phyloP scores from a whole-genome alignment of 1,140 invertebrate species.

The Neodiprion lecontei region DNA sequence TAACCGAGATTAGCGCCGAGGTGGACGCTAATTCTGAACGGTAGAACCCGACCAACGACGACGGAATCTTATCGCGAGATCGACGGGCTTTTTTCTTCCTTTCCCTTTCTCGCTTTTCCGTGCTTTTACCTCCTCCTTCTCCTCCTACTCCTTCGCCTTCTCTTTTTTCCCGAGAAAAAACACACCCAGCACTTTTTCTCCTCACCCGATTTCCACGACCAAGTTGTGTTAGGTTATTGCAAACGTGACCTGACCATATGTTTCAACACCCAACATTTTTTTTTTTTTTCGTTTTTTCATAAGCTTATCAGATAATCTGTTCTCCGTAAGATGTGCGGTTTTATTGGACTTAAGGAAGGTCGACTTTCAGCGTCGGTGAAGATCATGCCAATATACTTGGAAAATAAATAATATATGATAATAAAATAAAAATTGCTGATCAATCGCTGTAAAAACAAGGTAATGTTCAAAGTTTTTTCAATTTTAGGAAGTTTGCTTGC shows the following conservation, averaged over 20 bases:
- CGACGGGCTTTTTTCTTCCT: neutral
- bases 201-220: neutral
- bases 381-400: no score
- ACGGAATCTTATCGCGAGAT: neutral
- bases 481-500: no score
- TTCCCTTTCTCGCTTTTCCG: neutral
- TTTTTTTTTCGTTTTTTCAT: neutral
- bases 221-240: no score
- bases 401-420: no score
- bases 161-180: neutral
- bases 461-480: no score
- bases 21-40: neutral
- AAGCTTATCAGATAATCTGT: no score
- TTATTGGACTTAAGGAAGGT: no score
- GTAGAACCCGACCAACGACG: neutral
- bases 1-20: neutral
- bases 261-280: neutral
- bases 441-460: no score
- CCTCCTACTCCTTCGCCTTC: neutral
- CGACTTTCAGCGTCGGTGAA: no score
- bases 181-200: neutral
- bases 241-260: no score
- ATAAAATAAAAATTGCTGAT: no score
- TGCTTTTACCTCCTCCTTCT: neutral
- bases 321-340: no score